A percentile compares a stretch with the other conserved stretches of the same genome.
These are phyloP conservation scores for Siniperca obscura DNA, from an alignment of 2,797 vertebrate species.

Conservation along the genomic window DNA sequence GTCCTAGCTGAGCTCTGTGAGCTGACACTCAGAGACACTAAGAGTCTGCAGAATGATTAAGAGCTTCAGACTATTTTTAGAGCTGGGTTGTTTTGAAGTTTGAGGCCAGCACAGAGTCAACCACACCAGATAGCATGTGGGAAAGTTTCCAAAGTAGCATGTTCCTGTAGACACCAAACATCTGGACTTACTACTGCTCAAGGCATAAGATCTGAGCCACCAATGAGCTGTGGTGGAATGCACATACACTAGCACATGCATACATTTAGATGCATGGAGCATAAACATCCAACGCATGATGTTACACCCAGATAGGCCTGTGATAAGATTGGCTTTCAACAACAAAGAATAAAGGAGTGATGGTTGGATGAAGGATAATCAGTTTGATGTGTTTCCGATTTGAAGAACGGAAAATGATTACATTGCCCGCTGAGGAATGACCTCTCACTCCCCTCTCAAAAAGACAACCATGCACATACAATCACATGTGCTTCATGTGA, in stretches of 20 bases:
- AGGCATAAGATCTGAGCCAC: slow-evolving; percentile 69
- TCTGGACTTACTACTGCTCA: slow-evolving; percentile 78
- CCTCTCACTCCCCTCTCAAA: slow-evolving; percentile 13
- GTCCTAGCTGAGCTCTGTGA: slow-evolving; percentile 48
- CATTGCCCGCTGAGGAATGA: slow-evolving; percentile 40
- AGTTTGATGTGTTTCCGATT: slow-evolving; percentile 44
- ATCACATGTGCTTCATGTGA: background rate
- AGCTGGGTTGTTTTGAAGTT: slow-evolving; percentile 79
- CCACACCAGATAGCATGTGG: slow-evolving; percentile 82
- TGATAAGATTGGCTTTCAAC: slow-evolving; percentile 66
- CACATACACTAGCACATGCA: slow-evolving; percentile 36
- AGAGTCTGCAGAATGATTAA: slow-evolving; percentile 68
- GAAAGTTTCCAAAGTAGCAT: slow-evolving; percentile 83
- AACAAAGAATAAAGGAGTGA: slow-evolving; percentile 45
- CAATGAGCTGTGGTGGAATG: slow-evolving; percentile 62
- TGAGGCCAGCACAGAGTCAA: slow-evolving; percentile 66
- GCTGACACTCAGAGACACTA: slow-evolving; percentile 49
- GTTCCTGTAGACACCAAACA: slow-evolving; percentile 79
- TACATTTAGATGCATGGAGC: slow-evolving; percentile 48
- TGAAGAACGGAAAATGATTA: slow-evolving; percentile 53
- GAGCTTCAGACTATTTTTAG: slow-evolving; percentile 79
- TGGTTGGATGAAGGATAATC: slow-evolving; percentile 39
- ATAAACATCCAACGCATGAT: slow-evolving; percentile 44
- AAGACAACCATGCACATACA: slow-evolving; percentile 1
- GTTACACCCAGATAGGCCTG: slow-evolving; percentile 44